These are phyloP conservation scores for Aegotheles bennettii DNA, from an alignment of 2,113 vertebrate species.

Conservation along the genomic window DNA sequence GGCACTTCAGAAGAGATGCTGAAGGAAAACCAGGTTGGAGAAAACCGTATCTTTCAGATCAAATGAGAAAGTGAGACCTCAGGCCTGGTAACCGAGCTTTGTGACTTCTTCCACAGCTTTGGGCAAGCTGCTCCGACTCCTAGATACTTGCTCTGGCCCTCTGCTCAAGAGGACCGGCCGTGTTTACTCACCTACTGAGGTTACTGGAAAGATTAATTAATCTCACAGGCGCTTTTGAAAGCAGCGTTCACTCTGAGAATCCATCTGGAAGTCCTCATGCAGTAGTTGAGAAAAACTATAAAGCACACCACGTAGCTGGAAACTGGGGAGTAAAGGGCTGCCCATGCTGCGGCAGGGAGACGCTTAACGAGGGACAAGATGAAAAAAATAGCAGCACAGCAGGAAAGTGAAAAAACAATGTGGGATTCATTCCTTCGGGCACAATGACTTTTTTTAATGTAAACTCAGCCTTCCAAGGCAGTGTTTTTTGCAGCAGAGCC, in stretches of 20 bases:
- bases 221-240: background rate
- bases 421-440: background rate
- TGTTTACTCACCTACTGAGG: background rate
- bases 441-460: background rate
- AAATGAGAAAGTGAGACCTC: background rate
- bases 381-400: constrained; percentile 9
- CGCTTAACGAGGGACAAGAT: background rate
- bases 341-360: background rate
- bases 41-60: background rate
- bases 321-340: background rate
- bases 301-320: background rate
- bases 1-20: background rate
- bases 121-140: background rate
- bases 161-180: background rate
- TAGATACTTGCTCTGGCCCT: background rate
- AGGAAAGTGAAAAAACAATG: constrained; percentile 34
- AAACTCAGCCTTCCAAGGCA: background rate
- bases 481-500: background rate
- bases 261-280: constrained; percentile 40
- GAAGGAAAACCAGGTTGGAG: background rate
- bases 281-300: constrained; percentile 1
- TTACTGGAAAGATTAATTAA: background rate
- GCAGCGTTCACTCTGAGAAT: background rate
- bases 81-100: background rate
- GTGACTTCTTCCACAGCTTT: background rate